Evolutionary conservation across 2,113 vertebrate genomes (phyloP).

Genomic region (Seriola quinqueradiata): DNA sequence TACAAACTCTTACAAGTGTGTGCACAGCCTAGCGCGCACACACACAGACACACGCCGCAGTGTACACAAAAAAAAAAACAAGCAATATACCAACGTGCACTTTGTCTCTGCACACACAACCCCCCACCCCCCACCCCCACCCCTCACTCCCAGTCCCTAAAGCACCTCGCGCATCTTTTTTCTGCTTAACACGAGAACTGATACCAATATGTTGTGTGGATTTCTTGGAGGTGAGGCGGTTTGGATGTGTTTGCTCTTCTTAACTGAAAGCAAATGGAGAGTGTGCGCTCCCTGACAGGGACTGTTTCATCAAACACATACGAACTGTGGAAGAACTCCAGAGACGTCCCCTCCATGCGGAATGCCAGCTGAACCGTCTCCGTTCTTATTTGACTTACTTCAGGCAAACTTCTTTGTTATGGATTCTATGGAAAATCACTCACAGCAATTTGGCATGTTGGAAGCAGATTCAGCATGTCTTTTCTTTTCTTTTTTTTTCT

Average conservation of each 20-base stretch:
- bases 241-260: slow-evolving; percentile 35
- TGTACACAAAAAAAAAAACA: slow-evolving; percentile 14
- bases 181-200: neutral
- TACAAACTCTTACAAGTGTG: slow-evolving; percentile 56
- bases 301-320: slow-evolving; percentile 37
- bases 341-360: slow-evolving; percentile 15
- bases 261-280: slow-evolving; percentile 45
- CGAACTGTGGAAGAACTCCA: slow-evolving; percentile 22
- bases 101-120: slow-evolving; percentile 12
- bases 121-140: too few relatives aligned
- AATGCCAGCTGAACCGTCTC: slow-evolving; percentile 1
- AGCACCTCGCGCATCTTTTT: slow-evolving; percentile 17
- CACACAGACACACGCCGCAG: slow-evolving; percentile 14
- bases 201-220: neutral
- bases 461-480: slow-evolving; percentile 35
- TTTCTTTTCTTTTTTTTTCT: neutral
- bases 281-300: slow-evolving; percentile 25
- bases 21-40: slow-evolving; percentile 34
- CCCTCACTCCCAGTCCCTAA: slow-evolving; percentile 3
- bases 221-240: neutral
- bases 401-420: slow-evolving; percentile 48
- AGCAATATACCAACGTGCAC: slow-evolving; percentile 27
- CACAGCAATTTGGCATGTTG: slow-evolving; percentile 29
- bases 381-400: slow-evolving; percentile 41
- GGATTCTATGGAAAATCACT: slow-evolving; percentile 48